Conservation (phyloP, 2,888 invertebrate genomes). For the Tubiluchus corallicola region DNA sequence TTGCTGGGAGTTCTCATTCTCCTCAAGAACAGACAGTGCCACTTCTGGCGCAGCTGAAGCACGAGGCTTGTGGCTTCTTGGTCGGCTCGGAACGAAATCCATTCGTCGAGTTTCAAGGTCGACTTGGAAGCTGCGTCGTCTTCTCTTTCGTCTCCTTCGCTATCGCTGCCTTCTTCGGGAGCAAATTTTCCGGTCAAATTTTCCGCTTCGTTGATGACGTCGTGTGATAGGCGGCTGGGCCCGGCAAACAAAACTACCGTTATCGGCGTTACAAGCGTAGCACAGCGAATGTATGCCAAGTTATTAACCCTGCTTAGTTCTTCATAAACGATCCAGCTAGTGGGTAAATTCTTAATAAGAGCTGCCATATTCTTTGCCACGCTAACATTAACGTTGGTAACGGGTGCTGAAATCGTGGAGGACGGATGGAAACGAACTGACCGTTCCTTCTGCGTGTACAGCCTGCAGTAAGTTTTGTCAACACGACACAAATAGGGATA, state of each 20-base stretch:
- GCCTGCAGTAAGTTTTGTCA: slow-evolving; percentile 40
- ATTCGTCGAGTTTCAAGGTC: slow-evolving; percentile 46
- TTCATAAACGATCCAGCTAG: slow-evolving; percentile 70
- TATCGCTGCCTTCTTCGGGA: slow-evolving; percentile 18
- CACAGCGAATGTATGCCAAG: slow-evolving; percentile 51
- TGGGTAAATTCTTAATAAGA: slow-evolving; percentile 37
- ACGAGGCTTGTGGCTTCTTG: slow-evolving; percentile 41
- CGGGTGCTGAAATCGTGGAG: slow-evolving; percentile 36
- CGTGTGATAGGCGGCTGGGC: slow-evolving; percentile 39
- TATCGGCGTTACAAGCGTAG: slow-evolving; percentile 59
- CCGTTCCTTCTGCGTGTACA: slow-evolving; percentile 44
- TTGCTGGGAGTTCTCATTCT: slow-evolving; percentile 32
- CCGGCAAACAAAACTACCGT: slow-evolving; percentile 61
- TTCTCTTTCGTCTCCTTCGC: slow-evolving; percentile 38
- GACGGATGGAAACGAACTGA: slow-evolving; percentile 42
- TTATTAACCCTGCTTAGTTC: slow-evolving; percentile 46
- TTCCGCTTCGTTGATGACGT: slow-evolving; percentile 25
- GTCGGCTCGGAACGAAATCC: slow-evolving; percentile 50
- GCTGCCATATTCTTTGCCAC: slow-evolving; percentile 26
- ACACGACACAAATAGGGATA: slow-evolving; percentile 71
- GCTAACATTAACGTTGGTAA: slow-evolving; percentile 20
- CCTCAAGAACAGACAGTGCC: slow-evolving; percentile 46
- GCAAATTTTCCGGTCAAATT: no score
- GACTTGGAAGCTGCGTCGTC: slow-evolving; percentile 32
- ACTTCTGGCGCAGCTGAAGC: slow-evolving; percentile 48